These are phyloP conservation scores for Cebidichthys violaceus DNA, from an alignment of 2,113 vertebrate species.

Conservation along the genomic window DNA sequence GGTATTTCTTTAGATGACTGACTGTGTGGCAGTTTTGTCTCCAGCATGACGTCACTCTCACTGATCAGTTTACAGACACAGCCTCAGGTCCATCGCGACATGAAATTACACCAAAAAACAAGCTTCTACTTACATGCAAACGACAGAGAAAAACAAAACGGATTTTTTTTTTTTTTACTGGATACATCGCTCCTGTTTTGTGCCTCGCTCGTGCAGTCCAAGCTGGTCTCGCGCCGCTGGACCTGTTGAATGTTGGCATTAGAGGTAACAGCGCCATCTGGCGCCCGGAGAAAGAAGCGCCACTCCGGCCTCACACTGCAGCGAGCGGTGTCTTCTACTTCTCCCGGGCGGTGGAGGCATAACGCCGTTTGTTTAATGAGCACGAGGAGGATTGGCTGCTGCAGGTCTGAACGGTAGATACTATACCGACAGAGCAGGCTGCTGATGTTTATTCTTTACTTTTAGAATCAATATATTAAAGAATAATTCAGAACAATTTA, in stretches of 20 bases:
- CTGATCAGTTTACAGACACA: neutral
- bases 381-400: neutral
- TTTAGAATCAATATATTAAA: neutral
- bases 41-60: no score
- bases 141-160: neutral
- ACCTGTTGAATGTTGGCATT: slow-evolving; percentile 56
- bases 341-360: slow-evolving; percentile 57
- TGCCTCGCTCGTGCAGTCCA: neutral
- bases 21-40: neutral
- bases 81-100: neutral
- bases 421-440: neutral
- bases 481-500: neutral
- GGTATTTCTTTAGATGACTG: neutral
- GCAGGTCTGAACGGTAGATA: neutral
- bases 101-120: neutral
- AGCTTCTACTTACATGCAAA: neutral
- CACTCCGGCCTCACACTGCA: neutral
- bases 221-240: neutral
- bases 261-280: slow-evolving; percentile 51
- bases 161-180: neutral
- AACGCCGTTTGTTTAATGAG: slow-evolving; percentile 6
- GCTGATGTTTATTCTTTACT: neutral
- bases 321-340: accelerated
- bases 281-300: neutral
- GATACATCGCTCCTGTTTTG: neutral